These are phyloP conservation scores for Capreolus pygargus DNA, from an alignment of 2,113 vertebrate species.

Conservation along the genomic window DNA sequence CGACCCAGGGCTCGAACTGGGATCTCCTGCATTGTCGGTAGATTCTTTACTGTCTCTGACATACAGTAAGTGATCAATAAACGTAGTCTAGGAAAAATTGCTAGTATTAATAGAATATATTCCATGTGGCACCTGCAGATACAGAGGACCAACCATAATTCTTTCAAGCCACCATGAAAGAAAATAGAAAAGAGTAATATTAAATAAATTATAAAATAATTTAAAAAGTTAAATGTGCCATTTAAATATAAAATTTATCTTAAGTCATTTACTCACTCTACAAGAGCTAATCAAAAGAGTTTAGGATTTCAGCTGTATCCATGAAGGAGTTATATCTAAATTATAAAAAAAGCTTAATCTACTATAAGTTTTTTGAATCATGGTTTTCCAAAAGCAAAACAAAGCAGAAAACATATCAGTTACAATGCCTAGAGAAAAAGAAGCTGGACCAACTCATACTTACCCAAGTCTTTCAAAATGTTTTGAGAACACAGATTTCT, in stretches of 20 bases:
- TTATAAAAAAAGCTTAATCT: background rate
- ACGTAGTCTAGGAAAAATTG: background rate
- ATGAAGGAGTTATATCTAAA: background rate
- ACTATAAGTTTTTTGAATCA: background rate
- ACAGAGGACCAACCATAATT: background rate
- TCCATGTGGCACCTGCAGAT: background rate
- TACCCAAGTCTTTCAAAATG: conserved; percentile 82
- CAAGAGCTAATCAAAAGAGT: background rate
- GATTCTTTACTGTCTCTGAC: background rate
- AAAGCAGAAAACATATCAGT: background rate
- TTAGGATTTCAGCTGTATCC: background rate
- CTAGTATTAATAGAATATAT: no score
- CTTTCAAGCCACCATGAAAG: background rate
- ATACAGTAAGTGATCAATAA: background rate
- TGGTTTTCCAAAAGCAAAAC: conserved; percentile 10
- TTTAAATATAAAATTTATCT: background rate
- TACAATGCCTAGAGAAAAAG: background rate
- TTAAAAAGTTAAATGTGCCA: background rate
- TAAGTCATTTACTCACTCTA: background rate
- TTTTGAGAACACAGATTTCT: conserved; percentile 79
- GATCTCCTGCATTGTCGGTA: background rate
- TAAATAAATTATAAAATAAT: conserved; percentile 22
- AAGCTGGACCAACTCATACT: conserved; percentile 10
- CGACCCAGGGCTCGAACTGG: background rate
- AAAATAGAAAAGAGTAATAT: background rate